These are phyloP conservation scores for Myoxocephalus aenaeus DNA, from an alignment of 2,797 vertebrate species.

Conservation along the genomic window DNA sequence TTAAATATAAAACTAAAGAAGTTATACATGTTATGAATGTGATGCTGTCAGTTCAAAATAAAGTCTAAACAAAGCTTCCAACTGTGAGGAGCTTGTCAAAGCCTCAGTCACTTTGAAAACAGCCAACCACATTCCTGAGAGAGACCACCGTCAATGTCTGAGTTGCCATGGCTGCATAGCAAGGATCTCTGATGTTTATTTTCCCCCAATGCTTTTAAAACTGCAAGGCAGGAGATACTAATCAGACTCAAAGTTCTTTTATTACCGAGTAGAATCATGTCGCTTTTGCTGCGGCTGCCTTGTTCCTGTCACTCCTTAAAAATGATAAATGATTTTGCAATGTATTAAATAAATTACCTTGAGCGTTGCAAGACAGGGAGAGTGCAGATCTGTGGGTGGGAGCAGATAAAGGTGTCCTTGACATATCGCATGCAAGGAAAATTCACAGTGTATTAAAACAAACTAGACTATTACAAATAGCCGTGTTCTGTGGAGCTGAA, in stretches of 20 bases:
- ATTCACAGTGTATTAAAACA: slow-evolving; percentile 54
- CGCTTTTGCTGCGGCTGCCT: slow-evolving; percentile 49
- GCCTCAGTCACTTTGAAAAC: slow-evolving; percentile 41
- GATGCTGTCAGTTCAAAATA: slow-evolving; percentile 31
- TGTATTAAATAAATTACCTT: slow-evolving; percentile 71
- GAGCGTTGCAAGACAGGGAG: slow-evolving; percentile 47
- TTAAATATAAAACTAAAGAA: slow-evolving; percentile 2
- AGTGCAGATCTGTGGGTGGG: slow-evolving; percentile 59
- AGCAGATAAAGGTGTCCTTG: slow-evolving; percentile 68
- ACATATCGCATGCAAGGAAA: slow-evolving; percentile 53
- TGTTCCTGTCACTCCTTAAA: slow-evolving; percentile 67
- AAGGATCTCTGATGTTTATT: slow-evolving; percentile 55
- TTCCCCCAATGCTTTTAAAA: slow-evolving; percentile 54
- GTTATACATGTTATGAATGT: not conserved
- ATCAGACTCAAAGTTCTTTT: slow-evolving; percentile 59
- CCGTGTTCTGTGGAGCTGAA: slow-evolving; percentile 18
- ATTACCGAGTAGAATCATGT: slow-evolving; percentile 50
- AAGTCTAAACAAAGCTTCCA: slow-evolving; percentile 28
- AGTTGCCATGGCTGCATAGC: slow-evolving; percentile 62
- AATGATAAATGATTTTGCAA: slow-evolving; percentile 72
- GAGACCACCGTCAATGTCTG: slow-evolving; percentile 41
- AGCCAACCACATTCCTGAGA: slow-evolving; percentile 45
- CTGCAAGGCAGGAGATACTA: slow-evolving; percentile 54
- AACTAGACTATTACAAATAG: slow-evolving; percentile 30
- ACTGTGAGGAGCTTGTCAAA: slow-evolving; percentile 45